Evolutionary conservation across 2,888 invertebrate genomes (phyloP).

Genomic region (Leptinotarsa tumamoca): DNA sequence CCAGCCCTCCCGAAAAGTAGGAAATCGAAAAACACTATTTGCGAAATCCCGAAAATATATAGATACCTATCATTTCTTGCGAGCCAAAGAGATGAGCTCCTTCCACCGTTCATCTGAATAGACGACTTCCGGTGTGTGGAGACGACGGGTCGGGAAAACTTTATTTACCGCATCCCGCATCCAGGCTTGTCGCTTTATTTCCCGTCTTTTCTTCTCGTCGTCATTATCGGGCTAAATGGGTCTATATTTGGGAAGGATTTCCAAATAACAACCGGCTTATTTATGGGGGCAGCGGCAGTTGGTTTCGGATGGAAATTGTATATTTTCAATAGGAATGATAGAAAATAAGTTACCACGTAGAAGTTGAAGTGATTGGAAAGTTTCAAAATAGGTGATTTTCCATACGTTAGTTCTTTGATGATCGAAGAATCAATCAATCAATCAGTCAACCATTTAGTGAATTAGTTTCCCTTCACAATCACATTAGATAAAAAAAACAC

Average conservation of each 20-base stretch:
- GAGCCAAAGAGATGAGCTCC: conserved; percentile 44
- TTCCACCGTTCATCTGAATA: conserved; percentile 61
- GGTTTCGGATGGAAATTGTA: background rate
- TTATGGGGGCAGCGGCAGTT: background rate
- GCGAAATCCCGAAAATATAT: conserved; percentile 43
- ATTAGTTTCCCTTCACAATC: too few relatives aligned
- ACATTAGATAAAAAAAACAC: too few relatives aligned
- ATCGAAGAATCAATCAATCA: too few relatives aligned
- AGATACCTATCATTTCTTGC: conserved; percentile 47
- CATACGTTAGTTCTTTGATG: too few relatives aligned
- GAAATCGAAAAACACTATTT: conserved; percentile 47
- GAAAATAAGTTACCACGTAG: too few relatives aligned
- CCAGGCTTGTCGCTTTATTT: conserved; percentile 10
- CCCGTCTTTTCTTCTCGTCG: conserved; percentile 11
- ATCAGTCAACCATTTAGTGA: too few relatives aligned
- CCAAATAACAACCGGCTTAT: conserved; percentile 20
- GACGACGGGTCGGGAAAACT: conserved; percentile 63
- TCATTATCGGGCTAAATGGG: conserved; percentile 24
- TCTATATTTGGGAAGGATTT: conserved; percentile 17
- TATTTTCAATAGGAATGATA: too few relatives aligned
- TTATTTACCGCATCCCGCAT: conserved; percentile 62
- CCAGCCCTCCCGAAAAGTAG: conserved; percentile 32
- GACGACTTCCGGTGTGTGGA: conserved; percentile 65
- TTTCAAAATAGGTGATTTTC: too few relatives aligned
- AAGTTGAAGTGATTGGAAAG: too few relatives aligned